A percentile compares a stretch with the other conserved stretches of the same genome.
These are phyloP conservation scores for Charaxes varanes DNA, from an alignment of 1,140 invertebrate genomes.

Conservation along the genomic window DNA sequence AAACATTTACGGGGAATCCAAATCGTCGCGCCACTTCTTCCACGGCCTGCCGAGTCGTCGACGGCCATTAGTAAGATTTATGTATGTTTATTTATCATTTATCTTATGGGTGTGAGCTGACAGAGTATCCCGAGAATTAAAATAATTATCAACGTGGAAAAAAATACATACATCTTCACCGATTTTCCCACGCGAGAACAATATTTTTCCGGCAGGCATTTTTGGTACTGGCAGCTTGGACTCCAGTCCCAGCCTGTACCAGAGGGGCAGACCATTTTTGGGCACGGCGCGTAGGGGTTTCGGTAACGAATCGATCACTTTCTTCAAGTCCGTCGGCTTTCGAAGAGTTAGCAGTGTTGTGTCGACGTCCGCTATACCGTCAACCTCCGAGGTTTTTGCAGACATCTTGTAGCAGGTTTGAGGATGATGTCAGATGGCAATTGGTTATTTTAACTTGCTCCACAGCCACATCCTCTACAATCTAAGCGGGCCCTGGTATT, in stretches of 20 bases:
- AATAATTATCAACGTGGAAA: too few relatives aligned
- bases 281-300: conserved; percentile 59
- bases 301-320: conserved; percentile 61
- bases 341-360: conserved; percentile 53
- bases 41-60: too few relatives aligned
- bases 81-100: too few relatives aligned
- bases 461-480: too few relatives aligned
- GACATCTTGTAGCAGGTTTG: too few relatives aligned
- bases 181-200: conserved; percentile 63
- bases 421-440: too few relatives aligned
- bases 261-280: conserved; percentile 61
- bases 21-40: too few relatives aligned
- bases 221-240: conserved; percentile 63
- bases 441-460: too few relatives aligned
- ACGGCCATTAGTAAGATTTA: too few relatives aligned
- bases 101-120: too few relatives aligned
- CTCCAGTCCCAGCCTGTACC: conserved; percentile 59
- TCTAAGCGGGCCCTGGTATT: too few relatives aligned
- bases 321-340: conserved; percentile 63
- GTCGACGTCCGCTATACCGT: conserved; percentile 38
- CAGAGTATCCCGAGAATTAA: not conserved
- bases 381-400: conserved; percentile 26
- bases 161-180: conserved; percentile 56
- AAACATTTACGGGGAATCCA: too few relatives aligned
- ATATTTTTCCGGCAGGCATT: conserved; percentile 54